Evolutionary conservation across 92 coral and sea anemone genomes (phyloP).

Genomic region (Muricea muricata): DNA sequence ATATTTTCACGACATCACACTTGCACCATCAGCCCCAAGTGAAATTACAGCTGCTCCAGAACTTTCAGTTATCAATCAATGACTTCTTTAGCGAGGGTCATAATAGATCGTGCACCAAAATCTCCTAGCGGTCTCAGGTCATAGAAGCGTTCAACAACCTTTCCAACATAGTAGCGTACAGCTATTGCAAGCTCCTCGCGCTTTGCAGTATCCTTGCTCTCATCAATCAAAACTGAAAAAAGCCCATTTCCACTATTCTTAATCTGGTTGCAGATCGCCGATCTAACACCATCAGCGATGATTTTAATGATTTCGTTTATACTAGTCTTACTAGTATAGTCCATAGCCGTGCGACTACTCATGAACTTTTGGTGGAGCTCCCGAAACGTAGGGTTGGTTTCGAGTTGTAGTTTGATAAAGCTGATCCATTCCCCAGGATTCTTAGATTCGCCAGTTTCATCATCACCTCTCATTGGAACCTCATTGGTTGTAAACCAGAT

Average conservation of each 20-base stretch:
- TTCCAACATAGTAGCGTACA: slow-evolving; percentile 10
- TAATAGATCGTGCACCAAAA: too few species aligned
- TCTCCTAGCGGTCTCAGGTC: too few species aligned
- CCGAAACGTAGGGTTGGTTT: slow-evolving; percentile 13
- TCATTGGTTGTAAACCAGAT: slow-evolving; percentile 21
- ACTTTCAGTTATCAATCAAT: slow-evolving; percentile 4
- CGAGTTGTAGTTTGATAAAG: slow-evolving; percentile 12
- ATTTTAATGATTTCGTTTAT: slow-evolving; percentile 6
- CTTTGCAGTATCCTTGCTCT: too few species aligned
- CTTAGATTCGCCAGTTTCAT: slow-evolving; percentile 29
- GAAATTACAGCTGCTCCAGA: background rate
- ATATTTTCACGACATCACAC: background rate
- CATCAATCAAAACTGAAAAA: too few species aligned
- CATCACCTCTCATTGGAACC: slow-evolving; percentile 21
- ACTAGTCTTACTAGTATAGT: slow-evolving; percentile 23
- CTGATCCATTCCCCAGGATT: slow-evolving; percentile 27
- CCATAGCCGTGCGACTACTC: slow-evolving; percentile 28
- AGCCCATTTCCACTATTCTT: too few species aligned
- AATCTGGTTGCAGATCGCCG: too few species aligned
- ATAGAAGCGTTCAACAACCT: too few species aligned
- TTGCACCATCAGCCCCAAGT: background rate
- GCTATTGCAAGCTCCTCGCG: too few species aligned
- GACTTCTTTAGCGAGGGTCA: slow-evolving; percentile 12
- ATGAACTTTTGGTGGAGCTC: slow-evolving; percentile 24
- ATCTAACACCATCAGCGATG: too few species aligned